A percentile compares a stretch with the other conserved stretches of the same genome.
Conservation (phyloP, 2,113 vertebrate species). For the Dolichotis patagonum region DNA sequence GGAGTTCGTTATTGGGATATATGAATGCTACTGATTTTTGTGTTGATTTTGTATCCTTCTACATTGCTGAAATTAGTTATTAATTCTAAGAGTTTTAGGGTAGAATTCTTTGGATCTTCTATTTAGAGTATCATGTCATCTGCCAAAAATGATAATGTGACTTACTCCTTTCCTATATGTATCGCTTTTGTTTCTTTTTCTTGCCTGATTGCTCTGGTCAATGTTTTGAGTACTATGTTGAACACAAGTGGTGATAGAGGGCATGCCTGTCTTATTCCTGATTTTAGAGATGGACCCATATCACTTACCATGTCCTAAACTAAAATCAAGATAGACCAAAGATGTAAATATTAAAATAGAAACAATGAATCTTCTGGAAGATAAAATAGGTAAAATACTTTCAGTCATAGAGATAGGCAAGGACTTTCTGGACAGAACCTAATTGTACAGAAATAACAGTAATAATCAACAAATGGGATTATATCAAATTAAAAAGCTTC, state of each 20-base stretch:
- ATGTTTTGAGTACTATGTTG: background rate
- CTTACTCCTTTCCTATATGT: background rate
- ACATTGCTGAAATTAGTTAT: background rate
- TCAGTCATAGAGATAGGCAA: background rate
- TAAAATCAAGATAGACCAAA: background rate
- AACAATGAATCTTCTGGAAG: background rate
- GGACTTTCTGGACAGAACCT: background rate
- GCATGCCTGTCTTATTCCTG: background rate
- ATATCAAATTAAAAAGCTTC: background rate
- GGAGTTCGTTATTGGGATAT: background rate
- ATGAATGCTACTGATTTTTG: background rate
- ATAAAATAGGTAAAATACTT: background rate
- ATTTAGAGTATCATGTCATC: background rate
- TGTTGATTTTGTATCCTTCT: background rate
- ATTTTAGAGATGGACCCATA: background rate
- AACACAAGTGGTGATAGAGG: background rate
- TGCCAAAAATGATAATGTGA: background rate
- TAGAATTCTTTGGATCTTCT: background rate
- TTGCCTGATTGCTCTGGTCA: background rate
- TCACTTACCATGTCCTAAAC: background rate
- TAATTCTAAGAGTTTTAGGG: background rate
- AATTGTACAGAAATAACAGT: background rate
- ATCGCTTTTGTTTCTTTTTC: background rate
- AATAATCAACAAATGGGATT: background rate
- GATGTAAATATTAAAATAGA: background rate